Conservation (phyloP, 2,113 vertebrate genomes). For the Elanus axillaris region DNA sequence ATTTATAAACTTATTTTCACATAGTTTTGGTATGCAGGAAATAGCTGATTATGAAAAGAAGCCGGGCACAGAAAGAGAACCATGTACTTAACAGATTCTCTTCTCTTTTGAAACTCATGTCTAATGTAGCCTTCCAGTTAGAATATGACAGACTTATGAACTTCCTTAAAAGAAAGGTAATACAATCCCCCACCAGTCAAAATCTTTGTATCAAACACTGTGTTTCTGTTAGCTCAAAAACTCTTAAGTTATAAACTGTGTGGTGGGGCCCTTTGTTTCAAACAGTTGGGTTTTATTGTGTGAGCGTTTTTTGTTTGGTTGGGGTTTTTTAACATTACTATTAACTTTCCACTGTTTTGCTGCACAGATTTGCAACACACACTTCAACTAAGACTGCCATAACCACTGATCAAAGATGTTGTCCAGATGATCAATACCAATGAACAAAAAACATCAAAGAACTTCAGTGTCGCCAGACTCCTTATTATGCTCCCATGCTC, state of each 20-base stretch:
- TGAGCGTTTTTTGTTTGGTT: background rate
- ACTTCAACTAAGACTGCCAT: background rate
- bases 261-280: background rate
- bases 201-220: background rate
- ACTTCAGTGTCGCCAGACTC: background rate
- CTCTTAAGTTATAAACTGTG: background rate
- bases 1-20: background rate
- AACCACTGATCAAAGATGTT: background rate
- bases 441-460: background rate
- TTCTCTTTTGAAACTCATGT: background rate
- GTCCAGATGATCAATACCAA: background rate
- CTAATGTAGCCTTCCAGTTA: background rate
- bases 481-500: background rate
- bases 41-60: background rate
- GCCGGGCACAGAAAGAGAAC: background rate
- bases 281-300: background rate
- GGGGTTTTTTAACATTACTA: background rate
- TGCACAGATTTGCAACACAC: background rate
- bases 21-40: background rate
- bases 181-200: background rate
- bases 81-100: background rate
- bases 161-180: background rate
- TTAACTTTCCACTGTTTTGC: background rate
- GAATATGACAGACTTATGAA: background rate
- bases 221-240: background rate